Evolutionary conservation across 1,140 invertebrate genomes (phyloP), one percentile per base, ranked within the genome.

Genomic region (Micrasema longulum): DNA sequence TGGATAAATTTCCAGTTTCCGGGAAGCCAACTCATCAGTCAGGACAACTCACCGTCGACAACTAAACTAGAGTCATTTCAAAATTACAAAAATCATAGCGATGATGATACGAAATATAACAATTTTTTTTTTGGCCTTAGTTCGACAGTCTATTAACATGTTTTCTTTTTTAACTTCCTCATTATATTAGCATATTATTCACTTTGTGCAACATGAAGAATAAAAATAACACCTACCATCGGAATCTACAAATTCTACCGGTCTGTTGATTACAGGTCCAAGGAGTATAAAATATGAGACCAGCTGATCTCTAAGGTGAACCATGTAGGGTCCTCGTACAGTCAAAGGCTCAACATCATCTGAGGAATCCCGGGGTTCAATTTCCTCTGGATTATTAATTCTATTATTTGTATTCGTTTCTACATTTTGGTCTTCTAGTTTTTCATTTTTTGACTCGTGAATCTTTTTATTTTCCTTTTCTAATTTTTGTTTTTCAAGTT

Each of bases 281-380:
- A 90, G 86, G 4, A 99, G 82, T 9, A 94, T 87, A 80, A 98
- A 98, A 83, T 99, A 99, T 75, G 92, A 90, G 9, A 98, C 88
- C 35, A 85, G 84, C 47, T 89, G 84, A 78, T 92, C 87, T 53
- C 88, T 85, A 16, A 99, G 79, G 89, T 94, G 98, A 11, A 97
- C 88, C 66, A 85, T 83, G 80, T 91, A 96, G 0, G 94, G 91
- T 4, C 97, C 97, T 83, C 98, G 95, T 0, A 99, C 92, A 79
- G 91, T 93, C 18, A 97, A 79, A 0, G 96, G 89, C 52, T 88
- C 83, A 48, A 26, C 6, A 14, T 69, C 48, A 5, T 31, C 20
- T 36, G 26, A 6, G 0, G 22, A 36, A 11, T 52, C 60, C 6
- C 11, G 35, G 16, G 35, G 14, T 22, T 66, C 20, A 11, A 36